Evolutionary conservation across 2,797 vertebrate genomes (phyloP).

Genomic region (Crenichthys baileyi): DNA sequence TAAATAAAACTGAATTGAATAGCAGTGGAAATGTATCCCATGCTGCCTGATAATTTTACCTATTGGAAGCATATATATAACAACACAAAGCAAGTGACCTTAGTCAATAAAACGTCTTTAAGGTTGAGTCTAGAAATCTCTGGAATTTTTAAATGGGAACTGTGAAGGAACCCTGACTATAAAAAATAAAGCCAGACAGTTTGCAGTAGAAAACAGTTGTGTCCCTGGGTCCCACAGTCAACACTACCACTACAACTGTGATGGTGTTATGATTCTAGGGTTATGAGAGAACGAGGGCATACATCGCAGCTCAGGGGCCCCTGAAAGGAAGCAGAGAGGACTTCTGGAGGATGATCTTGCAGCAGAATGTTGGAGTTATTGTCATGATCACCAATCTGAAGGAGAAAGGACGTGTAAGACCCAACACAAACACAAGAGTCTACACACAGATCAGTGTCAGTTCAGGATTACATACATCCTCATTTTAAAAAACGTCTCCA

Average conservation of each 20-base stretch:
- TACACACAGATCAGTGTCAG: not conserved
- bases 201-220: not conserved
- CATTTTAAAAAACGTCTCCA: not conserved
- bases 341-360: constrained; percentile 99
- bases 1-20: no score
- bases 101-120: no score
- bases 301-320: constrained; percentile 95
- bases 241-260: not conserved
- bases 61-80: no score
- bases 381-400: constrained; percentile 99
- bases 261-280: constrained; percentile 77
- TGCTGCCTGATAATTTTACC: no score
- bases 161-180: not conserved
- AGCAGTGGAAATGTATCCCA: no score
- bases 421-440: not conserved
- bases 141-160: no score
- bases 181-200: not conserved
- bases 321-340: constrained; percentile 92
- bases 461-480: not conserved
- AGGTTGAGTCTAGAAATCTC: no score
- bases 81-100: no score
- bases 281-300: constrained; percentile 91
- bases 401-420: constrained; percentile 94
- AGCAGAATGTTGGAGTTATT: constrained; percentile 93
- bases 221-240: not conserved